Evolutionary conservation across 2,113 vertebrate genomes (phyloP), one percentile per base, ranked within the genome.

Genomic region (Neotoma lepida): DNA sequence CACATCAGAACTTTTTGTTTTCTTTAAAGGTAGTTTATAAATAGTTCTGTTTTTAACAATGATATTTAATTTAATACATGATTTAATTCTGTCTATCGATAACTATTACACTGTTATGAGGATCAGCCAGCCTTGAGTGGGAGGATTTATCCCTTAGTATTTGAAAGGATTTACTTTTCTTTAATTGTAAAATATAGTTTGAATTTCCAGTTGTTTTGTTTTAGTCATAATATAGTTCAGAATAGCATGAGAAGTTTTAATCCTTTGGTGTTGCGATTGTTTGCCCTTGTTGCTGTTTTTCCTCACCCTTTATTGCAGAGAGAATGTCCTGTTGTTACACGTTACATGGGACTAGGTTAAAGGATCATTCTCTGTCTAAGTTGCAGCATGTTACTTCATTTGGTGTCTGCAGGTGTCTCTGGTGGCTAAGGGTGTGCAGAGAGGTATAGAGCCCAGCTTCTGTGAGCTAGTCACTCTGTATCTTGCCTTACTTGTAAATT

Each of bases 71-170:
- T 78, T 49, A 71, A 35, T 86, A 93, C 77, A 95, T 95, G 89
- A 95, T 95, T 97, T 96, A 96, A 94, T 97, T 98, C 90, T 96
- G 78, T 95, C 94, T 98, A 90, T 97, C 95, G 97, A 86, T 98
- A 97, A 86, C 86, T 97, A 90, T 95, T 96, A 95, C 81, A 96
- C 91, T 98, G 86, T 97, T 98, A 98, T 93, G 96, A 94, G 95
- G 94, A 63, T 95, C 54, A 96, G 58, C 86, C 49, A 93, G 89
- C 71, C 77, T 96, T 97, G 73, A 97, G 88, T 96, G 96, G 86
- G 66, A 95, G 5, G 15, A 77, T 93, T 95, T 97, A 85, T 96
- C 92, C 96, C 56, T 95, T 95, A 97, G 73, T 93, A 49, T 93
- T 98, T 39, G 93, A 93, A 71, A 84, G 81, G 88, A 93, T 94